phyloP scores from a whole-genome alignment of 2,113 vertebrate genomes.

The Crocuta crocuta region DNA sequence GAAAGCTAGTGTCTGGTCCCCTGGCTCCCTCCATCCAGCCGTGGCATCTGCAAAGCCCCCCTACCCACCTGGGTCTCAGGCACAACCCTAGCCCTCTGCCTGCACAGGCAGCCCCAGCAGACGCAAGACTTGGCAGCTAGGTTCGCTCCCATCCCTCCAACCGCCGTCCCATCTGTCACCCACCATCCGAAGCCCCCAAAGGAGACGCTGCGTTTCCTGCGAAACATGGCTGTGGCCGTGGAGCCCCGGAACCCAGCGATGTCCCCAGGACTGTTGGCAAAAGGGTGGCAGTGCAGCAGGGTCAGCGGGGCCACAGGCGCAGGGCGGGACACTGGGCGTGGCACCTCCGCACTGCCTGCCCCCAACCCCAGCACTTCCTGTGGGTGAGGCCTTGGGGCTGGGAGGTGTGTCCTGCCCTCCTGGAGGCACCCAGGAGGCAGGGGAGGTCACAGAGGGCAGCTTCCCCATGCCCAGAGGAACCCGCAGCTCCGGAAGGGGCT shows the following conservation, averaged over 20 bases:
- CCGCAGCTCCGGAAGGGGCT: conserved; percentile 79
- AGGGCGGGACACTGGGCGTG: background rate
- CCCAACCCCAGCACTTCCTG: conserved; percentile 70
- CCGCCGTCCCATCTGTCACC: conserved; percentile 75
- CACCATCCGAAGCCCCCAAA: conserved; percentile 98
- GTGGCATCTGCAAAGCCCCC: background rate
- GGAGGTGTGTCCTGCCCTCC: conserved; percentile 69
- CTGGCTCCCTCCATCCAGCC: background rate
- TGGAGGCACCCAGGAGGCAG: conserved; percentile 35
- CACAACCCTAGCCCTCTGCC: background rate
- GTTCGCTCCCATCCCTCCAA: background rate
- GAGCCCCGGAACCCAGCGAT: background rate
- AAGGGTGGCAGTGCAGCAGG: background rate
- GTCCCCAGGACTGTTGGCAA: background rate
- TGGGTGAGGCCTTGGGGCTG: conserved; percentile 63
- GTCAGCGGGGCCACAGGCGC: background rate
- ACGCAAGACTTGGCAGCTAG: background rate
- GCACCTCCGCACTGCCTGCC: conserved; percentile 38
- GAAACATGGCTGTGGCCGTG: conserved; percentile 88
- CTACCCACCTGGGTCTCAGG: background rate
- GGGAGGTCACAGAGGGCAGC: conserved; percentile 67
- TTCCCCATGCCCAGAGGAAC: conserved; percentile 78
- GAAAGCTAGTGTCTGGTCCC: background rate
- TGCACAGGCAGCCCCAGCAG: background rate
- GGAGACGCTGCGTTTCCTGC: conserved; percentile 95